Evolutionary conservation across 2,888 invertebrate species (phyloP), one percentile per base, ranked within the genome.

Genomic region (Pyrrhosoma nymphula): DNA sequence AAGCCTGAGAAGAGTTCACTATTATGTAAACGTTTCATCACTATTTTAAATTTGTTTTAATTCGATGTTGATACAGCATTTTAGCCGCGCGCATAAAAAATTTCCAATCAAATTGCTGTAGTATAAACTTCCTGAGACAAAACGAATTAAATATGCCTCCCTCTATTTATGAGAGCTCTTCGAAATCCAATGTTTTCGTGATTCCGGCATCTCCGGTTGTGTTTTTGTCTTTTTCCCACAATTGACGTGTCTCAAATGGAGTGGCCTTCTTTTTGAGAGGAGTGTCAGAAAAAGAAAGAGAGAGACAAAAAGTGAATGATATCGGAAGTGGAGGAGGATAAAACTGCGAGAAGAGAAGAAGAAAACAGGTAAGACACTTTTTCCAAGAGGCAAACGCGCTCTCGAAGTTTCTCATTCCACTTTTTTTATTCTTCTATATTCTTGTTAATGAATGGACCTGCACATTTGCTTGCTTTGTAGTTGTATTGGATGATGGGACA

Each of bases 391-490:
- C 63, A 56, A 91, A 82, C 30, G 82, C 91, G 91, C 69, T 69
- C 69, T 93, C 93, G 47, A 89, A 56, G 55, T 89, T 89, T 55
- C 23, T 47, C 39, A 6, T 93, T n/a, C n/a, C 20, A 47, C 26
- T 75, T 47, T 63, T 55, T 91, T n/a, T 75, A 23, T 60, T 63
- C 69, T 69, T 23, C 3, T 69, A 26, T 69, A 60, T 69, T 69
- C 69, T n/a, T 69, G 69, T 91, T 91, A 93, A 69, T 93, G 93
- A 75, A 93, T 93, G 93, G 75, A 93, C 63, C 39, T 93, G 93
- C 93, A 93, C 93, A 93, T 14, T 69, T 93, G 93, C 93, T 93
- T 93, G 93, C 93, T 93, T 93, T 93, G 93, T 93, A 93, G 93
- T 93, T 82, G 20, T 93, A 93, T 20, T 93, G 93, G 75, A 69